Evolutionary conservation across 2,113 vertebrate species (phyloP).

Genomic region (Pterocles orientalis): DNA sequence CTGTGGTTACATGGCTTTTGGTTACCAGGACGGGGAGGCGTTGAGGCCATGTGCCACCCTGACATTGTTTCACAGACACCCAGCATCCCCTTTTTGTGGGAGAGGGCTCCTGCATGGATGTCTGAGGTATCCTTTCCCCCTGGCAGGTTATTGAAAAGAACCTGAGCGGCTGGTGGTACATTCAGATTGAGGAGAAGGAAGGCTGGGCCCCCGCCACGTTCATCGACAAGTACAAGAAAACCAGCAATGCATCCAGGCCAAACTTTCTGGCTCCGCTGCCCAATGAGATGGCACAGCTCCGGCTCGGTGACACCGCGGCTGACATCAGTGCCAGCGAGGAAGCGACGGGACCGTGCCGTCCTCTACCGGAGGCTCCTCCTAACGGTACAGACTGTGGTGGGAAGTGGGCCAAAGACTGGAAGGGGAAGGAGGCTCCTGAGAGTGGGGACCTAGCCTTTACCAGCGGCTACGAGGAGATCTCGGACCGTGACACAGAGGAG

Average conservation of each 20-base stretch:
- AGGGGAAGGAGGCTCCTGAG: conserved; percentile 76
- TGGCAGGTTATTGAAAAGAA: conserved; percentile 96
- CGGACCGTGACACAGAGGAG: conserved; percentile 78
- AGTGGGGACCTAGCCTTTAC: conserved; percentile 56
- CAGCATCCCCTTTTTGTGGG: not conserved
- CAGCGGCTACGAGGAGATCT: conserved; percentile 77
- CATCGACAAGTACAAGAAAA: conserved; percentile 99
- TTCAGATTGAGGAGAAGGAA: conserved; percentile 97
- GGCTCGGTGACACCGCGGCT: conserved; percentile 67
- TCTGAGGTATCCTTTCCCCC: not conserved
- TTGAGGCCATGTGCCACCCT: not conserved
- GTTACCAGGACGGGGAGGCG: not conserved
- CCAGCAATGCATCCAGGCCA: conserved; percentile 88
- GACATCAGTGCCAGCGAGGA: conserved; percentile 70
- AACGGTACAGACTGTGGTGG: conserved; percentile 71
- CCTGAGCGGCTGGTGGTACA: conserved; percentile 97
- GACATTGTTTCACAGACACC: not conserved
- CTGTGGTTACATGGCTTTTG: not conserved
- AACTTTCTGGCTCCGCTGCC: conserved; percentile 93
- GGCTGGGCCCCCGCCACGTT: conserved; percentile 97
- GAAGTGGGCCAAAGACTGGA: conserved; percentile 89
- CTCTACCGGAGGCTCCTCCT: conserved; percentile 88
- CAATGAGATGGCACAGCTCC: conserved; percentile 87
- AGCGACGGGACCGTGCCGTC: conserved; percentile 80
- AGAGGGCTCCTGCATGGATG: not conserved